A percentile compares a stretch with the other conserved stretches of the same genome.
phyloP scores from a whole-genome alignment of 2,888 invertebrate genomes.

The Willowsia nigromaculata region DNA sequence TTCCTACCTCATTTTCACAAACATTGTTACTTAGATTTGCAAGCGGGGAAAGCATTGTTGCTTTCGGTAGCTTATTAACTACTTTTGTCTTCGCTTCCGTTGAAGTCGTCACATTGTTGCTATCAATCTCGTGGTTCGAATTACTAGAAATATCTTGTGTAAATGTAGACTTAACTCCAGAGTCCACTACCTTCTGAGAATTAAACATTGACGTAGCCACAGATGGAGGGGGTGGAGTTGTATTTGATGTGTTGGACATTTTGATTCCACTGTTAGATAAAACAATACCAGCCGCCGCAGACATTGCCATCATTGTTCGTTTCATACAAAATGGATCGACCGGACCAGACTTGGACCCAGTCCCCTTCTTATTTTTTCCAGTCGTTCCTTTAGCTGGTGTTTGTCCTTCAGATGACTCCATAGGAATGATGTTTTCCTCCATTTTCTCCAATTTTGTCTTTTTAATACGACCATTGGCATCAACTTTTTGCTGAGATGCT shows the following conservation, averaged over 20 bases:
- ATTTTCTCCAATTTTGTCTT: not conserved
- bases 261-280: constrained; percentile 58
- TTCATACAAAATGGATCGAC: constrained; percentile 61
- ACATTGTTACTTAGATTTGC: not conserved
- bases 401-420: not conserved
- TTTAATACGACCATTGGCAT: not conserved
- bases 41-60: not conserved
- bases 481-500: not conserved
- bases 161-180: too few species aligned
- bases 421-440: not conserved
- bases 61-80: not conserved
- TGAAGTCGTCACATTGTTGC: not conserved
- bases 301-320: constrained; percentile 76
- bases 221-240: not conserved
- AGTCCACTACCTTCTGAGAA: not conserved
- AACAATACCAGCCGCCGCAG: constrained; percentile 75
- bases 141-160: too few species aligned
- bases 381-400: not conserved
- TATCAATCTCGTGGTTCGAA: not conserved
- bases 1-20: not conserved
- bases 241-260: not conserved
- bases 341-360: constrained; percentile 13
- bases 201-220: not conserved
- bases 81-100: not conserved
- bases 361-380: not conserved